These are phyloP conservation scores for Choreutis nemorana DNA, from an alignment of 2,888 invertebrate species.

Conservation along the genomic window DNA sequence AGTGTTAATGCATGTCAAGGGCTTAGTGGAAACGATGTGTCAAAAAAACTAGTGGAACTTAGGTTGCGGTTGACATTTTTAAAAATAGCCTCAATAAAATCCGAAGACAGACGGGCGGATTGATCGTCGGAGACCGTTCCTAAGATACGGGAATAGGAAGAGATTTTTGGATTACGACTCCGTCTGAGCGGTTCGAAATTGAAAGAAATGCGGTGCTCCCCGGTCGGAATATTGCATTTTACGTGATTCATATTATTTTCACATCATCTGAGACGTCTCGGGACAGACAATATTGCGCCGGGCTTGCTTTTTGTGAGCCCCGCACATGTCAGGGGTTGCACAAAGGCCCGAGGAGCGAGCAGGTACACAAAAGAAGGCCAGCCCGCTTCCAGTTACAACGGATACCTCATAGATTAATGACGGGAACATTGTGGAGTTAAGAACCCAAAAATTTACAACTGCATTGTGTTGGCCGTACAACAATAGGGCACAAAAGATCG, in stretches of 20 bases:
- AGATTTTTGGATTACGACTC: conserved; percentile 27
- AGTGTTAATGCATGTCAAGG: conserved; percentile 65
- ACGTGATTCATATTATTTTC: conserved; percentile 46
- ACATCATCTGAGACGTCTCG: conserved; percentile 39
- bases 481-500: conserved; percentile 56
- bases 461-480: conserved; percentile 44
- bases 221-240: conserved; percentile 28
- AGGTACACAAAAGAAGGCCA: conserved; percentile 52
- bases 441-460: conserved; percentile 65
- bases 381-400: conserved; percentile 58
- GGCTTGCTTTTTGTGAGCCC: conserved; percentile 45
- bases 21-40: conserved; percentile 51
- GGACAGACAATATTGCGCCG: conserved; percentile 54
- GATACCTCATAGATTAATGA: conserved; percentile 55
- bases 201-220: conserved; percentile 20
- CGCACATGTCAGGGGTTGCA: conserved; percentile 55
- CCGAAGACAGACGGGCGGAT: conserved; percentile 24
- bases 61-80: conserved; percentile 58
- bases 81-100: conserved; percentile 36
- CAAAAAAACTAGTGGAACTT: conserved; percentile 44
- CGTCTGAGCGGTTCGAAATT: conserved; percentile 18
- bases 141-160: conserved; percentile 15
- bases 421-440: conserved; percentile 61
- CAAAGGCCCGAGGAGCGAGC: conserved; percentile 44
- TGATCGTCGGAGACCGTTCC: conserved; percentile 18